These are phyloP conservation scores for Nephrotoma flavescens DNA, from an alignment of 2,888 invertebrate species.

Conservation along the genomic window DNA sequence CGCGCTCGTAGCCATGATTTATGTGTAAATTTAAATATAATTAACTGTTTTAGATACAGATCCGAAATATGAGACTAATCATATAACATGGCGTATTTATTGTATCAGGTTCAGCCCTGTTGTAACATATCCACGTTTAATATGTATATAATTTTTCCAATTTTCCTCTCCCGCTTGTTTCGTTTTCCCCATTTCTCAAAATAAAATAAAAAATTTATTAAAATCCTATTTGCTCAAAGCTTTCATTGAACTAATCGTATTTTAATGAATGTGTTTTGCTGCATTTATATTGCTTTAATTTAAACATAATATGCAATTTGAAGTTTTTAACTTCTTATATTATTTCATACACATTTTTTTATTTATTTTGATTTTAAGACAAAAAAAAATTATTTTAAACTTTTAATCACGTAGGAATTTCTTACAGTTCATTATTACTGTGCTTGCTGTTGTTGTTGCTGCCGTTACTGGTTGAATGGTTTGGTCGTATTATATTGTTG, in stretches of 20 bases:
- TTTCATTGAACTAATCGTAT: not conserved
- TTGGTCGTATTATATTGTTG: not conserved
- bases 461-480: not conserved
- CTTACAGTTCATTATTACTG: not conserved
- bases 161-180: not conserved
- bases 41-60: not conserved
- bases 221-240: conserved; percentile 3
- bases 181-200: not conserved
- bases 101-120: not conserved
- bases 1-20: not conserved
- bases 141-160: not conserved
- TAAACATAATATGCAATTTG: not conserved
- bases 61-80: not conserved
- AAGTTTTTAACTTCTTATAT: not conserved
- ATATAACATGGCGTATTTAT: not conserved
- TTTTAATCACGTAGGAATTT: not conserved
- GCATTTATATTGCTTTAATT: conserved; percentile 3
- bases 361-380: not conserved
- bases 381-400: not conserved
- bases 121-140: not conserved
- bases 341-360: not conserved
- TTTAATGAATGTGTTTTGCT: conserved; percentile 2
- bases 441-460: not conserved
- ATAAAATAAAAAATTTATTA: not conserved
- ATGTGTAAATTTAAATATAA: not conserved